Conservation (phyloP, 2,797 vertebrate species). For the Odontamblyopus lacepedii region DNA sequence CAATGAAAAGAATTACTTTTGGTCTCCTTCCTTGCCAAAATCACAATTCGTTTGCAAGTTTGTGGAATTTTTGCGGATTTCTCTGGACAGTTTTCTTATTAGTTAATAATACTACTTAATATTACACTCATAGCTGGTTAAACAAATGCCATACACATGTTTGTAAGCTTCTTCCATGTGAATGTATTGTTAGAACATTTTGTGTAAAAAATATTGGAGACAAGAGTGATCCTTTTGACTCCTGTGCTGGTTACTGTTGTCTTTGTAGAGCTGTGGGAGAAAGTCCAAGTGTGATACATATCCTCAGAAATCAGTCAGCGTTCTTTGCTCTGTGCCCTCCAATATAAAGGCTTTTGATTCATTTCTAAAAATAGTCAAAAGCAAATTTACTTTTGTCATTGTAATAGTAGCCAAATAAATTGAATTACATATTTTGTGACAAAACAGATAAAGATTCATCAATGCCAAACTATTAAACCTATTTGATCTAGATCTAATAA, state of each 20-base stretch:
- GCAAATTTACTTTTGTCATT: background rate
- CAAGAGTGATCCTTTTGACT: conserved; percentile 31
- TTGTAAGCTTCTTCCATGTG: conserved; percentile 11
- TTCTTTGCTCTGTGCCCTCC: background rate
- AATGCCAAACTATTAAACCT: background rate
- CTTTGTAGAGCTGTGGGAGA: conserved; percentile 52
- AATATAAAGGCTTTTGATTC: background rate
- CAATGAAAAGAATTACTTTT: conserved; percentile 43
- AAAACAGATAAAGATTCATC: background rate
- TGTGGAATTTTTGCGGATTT: conserved; percentile 71
- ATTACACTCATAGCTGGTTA: conserved; percentile 32
- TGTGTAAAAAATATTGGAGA: background rate
- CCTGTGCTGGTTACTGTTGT: conserved; percentile 45
- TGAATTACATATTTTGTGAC: background rate
- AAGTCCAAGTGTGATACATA: conserved; percentile 53
- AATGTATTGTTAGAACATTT: background rate
- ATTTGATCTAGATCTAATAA: too few species aligned
- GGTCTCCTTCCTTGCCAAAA: conserved; percentile 15
- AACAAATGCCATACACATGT: conserved; percentile 10
- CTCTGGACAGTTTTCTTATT: conserved; percentile 46
- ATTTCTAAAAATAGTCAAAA: background rate
- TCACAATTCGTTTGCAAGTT: conserved; percentile 52
- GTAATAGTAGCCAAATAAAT: background rate
- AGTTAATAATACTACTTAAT: conserved; percentile 22
- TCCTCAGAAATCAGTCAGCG: conserved; percentile 32